Conservation (phyloP, 2,888 invertebrate genomes). For the Ernsta delagoae region DNA sequence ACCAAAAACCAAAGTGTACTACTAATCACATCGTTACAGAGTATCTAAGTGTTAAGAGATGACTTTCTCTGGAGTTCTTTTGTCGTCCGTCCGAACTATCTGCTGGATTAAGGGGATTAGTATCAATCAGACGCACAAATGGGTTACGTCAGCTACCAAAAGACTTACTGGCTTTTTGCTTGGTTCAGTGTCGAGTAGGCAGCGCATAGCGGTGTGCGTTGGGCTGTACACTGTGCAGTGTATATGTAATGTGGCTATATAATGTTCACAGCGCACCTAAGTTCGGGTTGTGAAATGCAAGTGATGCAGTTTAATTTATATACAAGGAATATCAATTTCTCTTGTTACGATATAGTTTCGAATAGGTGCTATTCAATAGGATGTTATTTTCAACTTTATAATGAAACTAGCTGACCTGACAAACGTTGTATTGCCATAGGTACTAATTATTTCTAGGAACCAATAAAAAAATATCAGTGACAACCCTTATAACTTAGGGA, state of each 20-base stretch:
- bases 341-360: no score
- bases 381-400: no score
- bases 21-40: constrained; percentile 29
- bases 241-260: neutral
- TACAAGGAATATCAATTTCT: no score
- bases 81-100: constrained; percentile 24
- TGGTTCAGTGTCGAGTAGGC: constrained; percentile 7
- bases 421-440: no score
- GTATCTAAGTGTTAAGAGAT: constrained; percentile 24
- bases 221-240: neutral
- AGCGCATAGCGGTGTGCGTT: constrained; percentile 1
- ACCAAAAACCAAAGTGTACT: constrained; percentile 27
- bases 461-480: no score
- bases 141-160: constrained; percentile 71
- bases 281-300: no score
- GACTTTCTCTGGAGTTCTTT: constrained; percentile 31
- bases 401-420: no score
- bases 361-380: no score
- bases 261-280: no score
- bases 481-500: no score
- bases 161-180: constrained; percentile 48
- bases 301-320: no score
- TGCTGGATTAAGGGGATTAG: constrained; percentile 72
- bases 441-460: no score
- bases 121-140: constrained; percentile 78